Evolutionary conservation across 2,113 vertebrate genomes (phyloP).

Genomic region (Amphilophus citrinellus): DNA sequence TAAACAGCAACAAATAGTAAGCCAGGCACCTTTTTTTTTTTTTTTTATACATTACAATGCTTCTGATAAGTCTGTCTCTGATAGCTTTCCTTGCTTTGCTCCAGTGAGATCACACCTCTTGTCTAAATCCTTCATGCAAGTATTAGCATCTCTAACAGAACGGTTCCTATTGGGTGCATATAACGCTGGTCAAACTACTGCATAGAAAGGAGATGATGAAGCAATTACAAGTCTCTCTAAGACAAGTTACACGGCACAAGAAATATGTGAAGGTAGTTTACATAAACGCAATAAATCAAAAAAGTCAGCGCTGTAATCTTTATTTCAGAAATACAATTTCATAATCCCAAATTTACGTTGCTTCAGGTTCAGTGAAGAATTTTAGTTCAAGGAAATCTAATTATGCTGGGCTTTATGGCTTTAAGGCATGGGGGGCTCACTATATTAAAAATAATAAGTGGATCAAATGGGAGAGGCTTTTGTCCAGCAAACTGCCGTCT

Average conservation of each 20-base stretch:
- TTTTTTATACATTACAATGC: background rate
- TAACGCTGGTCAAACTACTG: background rate
- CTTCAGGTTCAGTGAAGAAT: slow-evolving; percentile 1
- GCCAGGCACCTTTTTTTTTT: background rate
- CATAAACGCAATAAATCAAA: background rate
- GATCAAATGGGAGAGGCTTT: background rate
- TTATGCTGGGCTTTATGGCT: slow-evolving; percentile 12
- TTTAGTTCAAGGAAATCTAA: slow-evolving; percentile 24
- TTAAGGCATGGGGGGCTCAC: slow-evolving; percentile 8
- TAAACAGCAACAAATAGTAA: slow-evolving; percentile 27
- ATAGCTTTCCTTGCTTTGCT: slow-evolving; percentile 4
- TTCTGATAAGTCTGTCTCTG: slow-evolving; percentile 12
- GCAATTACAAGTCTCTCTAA: slow-evolving; percentile 22
- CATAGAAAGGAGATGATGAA: slow-evolving; percentile 33
- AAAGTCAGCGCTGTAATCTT: background rate
- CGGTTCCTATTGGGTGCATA: background rate
- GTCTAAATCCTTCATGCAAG: slow-evolving; percentile 21
- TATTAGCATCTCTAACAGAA: slow-evolving; percentile 22
- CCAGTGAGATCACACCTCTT: background rate
- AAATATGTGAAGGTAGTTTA: background rate
- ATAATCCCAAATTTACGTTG: background rate
- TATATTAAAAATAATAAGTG: slow-evolving; percentile 36
- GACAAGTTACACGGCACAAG: slow-evolving; percentile 8
- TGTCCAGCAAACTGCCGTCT: slow-evolving; percentile 16
- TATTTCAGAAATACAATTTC: background rate